These are phyloP conservation scores for Mongoloraphidia duomilia DNA, from an alignment of 2,888 invertebrate species.

Conservation along the genomic window DNA sequence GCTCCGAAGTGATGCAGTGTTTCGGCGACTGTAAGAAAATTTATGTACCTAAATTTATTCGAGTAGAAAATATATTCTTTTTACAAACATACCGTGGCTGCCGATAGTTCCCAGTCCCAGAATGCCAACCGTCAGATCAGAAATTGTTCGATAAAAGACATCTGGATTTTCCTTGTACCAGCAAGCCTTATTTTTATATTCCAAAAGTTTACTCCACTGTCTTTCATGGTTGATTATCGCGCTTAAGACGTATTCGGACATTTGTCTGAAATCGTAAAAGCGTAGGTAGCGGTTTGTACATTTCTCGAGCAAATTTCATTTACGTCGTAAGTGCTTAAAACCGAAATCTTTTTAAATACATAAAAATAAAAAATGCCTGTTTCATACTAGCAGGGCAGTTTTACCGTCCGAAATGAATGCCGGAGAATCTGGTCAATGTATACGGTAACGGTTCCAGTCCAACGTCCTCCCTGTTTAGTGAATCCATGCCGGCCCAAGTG, in stretches of 20 bases:
- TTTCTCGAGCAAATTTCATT: too few relatives aligned
- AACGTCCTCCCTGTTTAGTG: slow-evolving; percentile 19
- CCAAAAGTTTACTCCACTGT: slow-evolving; percentile 24
- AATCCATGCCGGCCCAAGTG: slow-evolving; percentile 33
- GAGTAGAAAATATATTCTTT: background rate
- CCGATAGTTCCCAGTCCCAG: slow-evolving; percentile 40
- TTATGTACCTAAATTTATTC: background rate
- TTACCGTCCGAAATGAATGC: slow-evolving; percentile 27
- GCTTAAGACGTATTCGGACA: slow-evolving; percentile 35
- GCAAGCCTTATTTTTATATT: slow-evolving; percentile 23
- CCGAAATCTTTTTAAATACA: background rate
- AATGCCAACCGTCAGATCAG: slow-evolving; percentile 35
- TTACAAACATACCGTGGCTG: slow-evolving; percentile 25
- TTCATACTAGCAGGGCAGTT: too few relatives aligned
- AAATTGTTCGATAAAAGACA: slow-evolving; percentile 25
- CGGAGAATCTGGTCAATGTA: slow-evolving; percentile 29
- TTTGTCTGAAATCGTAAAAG: slow-evolving; percentile 19
- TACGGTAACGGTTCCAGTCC: slow-evolving; percentile 19
- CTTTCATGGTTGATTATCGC: slow-evolving; percentile 34
- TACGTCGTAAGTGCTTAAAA: background rate
- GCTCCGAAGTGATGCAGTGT: slow-evolving; percentile 32
- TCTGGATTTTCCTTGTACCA: slow-evolving; percentile 28
- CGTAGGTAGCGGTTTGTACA: too few relatives aligned
- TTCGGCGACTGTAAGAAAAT: slow-evolving; percentile 28
- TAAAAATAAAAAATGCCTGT: background rate